These are phyloP conservation scores for Xestia xanthographa DNA, from an alignment of 2,888 invertebrate species.

Conservation along the genomic window DNA sequence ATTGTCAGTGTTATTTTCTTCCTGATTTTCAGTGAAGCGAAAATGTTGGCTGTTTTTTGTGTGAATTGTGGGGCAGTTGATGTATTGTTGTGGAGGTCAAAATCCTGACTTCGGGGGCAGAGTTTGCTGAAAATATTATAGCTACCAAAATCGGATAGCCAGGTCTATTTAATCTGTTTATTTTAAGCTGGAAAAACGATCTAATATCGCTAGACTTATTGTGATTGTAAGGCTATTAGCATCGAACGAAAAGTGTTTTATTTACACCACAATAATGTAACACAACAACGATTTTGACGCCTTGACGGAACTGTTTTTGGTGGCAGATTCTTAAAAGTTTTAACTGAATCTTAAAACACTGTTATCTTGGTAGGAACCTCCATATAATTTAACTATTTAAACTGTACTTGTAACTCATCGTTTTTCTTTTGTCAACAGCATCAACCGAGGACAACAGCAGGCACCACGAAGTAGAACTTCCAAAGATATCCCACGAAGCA, in stretches of 20 bases:
- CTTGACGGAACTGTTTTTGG: background rate
- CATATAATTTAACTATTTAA: background rate
- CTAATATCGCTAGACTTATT: background rate
- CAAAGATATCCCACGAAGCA: constrained; percentile 88
- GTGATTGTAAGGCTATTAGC: background rate
- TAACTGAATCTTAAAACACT: background rate
- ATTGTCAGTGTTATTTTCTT: constrained; percentile 55
- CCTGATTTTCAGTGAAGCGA: constrained; percentile 34
- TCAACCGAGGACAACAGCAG: constrained; percentile 92
- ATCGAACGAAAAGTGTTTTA: background rate
- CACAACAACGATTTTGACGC: background rate
- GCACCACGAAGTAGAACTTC: constrained; percentile 90
- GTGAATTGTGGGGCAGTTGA: constrained; percentile 31
- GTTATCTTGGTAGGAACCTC: background rate
- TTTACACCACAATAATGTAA: background rate
- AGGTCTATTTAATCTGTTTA: background rate
- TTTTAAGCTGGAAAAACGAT: background rate
- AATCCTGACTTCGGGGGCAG: background rate
- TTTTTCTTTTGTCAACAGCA: constrained; percentile 80
- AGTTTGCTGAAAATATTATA: background rate
- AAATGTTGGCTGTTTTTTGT: constrained; percentile 32
- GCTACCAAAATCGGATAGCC: background rate
- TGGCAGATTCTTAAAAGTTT: background rate
- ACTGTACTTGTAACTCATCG: background rate
- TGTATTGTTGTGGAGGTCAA: constrained; percentile 30